Evolutionary conservation across 2,888 invertebrate species (phyloP).

Genomic region (Diadegma fenestrale): DNA sequence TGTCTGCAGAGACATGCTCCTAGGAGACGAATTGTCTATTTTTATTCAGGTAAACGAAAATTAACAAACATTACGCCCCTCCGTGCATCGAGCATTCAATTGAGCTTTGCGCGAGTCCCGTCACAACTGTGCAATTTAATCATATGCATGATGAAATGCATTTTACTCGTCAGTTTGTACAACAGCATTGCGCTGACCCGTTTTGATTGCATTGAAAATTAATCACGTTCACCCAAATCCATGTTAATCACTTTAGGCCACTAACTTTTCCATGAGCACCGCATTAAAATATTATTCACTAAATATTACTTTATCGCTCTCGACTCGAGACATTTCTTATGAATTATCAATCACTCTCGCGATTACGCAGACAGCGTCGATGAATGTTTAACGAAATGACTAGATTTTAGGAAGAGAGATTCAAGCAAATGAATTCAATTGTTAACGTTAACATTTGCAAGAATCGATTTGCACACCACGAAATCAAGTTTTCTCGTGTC

Average conservation of each 20-base stretch:
- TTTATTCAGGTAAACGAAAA: conserved; percentile 80
- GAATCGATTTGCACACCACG: background rate
- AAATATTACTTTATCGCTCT: background rate
- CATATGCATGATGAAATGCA: background rate
- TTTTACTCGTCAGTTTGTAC: background rate
- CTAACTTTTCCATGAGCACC: background rate
- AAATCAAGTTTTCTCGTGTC: background rate
- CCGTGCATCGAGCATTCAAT: background rate
- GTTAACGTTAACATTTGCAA: background rate
- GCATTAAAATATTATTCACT: background rate
- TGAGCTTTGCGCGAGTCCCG: background rate
- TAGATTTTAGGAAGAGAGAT: background rate
- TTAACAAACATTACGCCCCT: conserved; percentile 5
- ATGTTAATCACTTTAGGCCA: background rate
- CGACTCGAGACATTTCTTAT: background rate
- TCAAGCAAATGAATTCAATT: background rate
- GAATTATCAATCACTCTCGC: background rate
- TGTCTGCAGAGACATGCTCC: conserved; percentile 85
- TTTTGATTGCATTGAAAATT: background rate
- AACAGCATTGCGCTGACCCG: background rate
- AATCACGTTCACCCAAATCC: background rate
- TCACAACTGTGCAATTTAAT: background rate
- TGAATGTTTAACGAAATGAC: background rate
- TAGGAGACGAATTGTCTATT: conserved; percentile 83
- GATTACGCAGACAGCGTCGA: background rate